Conservation (phyloP, 30 jellyfish, hydroid and myxozoan species). For the Aurelia sp. region DNA sequence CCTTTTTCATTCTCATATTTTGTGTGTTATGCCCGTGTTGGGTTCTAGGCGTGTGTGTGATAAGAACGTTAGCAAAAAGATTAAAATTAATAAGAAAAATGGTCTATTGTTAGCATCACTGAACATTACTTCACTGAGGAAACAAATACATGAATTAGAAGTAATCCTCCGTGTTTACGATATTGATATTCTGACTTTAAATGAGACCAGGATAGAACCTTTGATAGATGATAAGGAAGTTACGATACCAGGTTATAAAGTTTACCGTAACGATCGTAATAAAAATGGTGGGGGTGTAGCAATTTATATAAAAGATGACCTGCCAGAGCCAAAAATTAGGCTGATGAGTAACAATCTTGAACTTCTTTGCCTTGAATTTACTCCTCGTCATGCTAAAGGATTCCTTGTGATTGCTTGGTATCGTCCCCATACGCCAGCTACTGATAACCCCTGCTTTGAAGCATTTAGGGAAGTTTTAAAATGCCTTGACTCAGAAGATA, state of each 20-base stretch:
- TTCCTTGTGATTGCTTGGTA: background rate
- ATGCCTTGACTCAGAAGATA: background rate
- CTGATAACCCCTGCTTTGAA: background rate
- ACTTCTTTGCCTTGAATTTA: too few species aligned
- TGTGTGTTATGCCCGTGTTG: too few species aligned
- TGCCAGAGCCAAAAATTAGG: slow-evolving; percentile 5
- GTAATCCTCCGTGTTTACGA: too few species aligned
- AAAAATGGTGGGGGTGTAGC: slow-evolving; percentile 25
- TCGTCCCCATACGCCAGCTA: background rate
- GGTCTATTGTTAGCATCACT: too few species aligned
- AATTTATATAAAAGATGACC: slow-evolving; percentile 7
- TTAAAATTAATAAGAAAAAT: background rate
- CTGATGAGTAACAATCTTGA: background rate
- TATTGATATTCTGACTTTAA: too few species aligned
- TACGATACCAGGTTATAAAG: too few species aligned
- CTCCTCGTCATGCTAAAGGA: background rate
- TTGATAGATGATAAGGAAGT: background rate
- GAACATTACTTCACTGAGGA: background rate
- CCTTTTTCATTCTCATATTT: too few species aligned
- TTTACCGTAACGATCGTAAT: too few species aligned
- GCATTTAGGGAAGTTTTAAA: slow-evolving; percentile 2
- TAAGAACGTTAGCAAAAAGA: background rate
- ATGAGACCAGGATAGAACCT: too few species aligned
- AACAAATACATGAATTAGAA: too few species aligned
- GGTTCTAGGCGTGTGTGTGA: too few species aligned